Evolutionary conservation across 1,140 invertebrate genomes (phyloP).

Genomic region (Centruroides sculpturatus): DNA sequence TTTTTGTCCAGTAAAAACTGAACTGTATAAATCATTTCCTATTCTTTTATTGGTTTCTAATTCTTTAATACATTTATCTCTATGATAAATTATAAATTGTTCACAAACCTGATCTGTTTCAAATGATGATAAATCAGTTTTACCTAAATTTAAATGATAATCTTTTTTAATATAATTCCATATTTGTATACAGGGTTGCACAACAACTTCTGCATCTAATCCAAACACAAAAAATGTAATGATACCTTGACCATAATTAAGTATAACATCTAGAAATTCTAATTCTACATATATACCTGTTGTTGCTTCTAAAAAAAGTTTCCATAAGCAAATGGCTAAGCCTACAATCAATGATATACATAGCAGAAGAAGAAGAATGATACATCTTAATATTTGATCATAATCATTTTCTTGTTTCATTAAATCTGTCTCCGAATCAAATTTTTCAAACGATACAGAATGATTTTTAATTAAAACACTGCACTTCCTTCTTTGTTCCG

Average conservation of each 20-base stretch:
- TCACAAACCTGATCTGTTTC: slow-evolving; percentile 72
- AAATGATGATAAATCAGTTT: slow-evolving; percentile 14
- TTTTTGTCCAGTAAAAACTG: slow-evolving; percentile 65
- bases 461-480: slow-evolving; percentile 2
- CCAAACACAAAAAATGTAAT: slow-evolving; percentile 70
- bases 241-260: slow-evolving; percentile 76
- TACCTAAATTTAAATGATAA: slow-evolving; percentile 50
- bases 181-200: slow-evolving; percentile 46
- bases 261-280: slow-evolving; percentile 71
- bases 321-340: slow-evolving; percentile 70
- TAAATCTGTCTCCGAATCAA: not conserved
- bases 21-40: slow-evolving; percentile 47
- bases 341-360: slow-evolving; percentile 77
- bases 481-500: slow-evolving; percentile 27
- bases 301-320: slow-evolving; percentile 64
- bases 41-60: slow-evolving; percentile 40
- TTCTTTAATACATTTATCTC: slow-evolving; percentile 58
- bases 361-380: slow-evolving; percentile 64
- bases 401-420: not conserved
- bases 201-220: slow-evolving; percentile 54
- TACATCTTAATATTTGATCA: slow-evolving; percentile 61
- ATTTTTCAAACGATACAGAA: slow-evolving; percentile 14
- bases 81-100: slow-evolving; percentile 71
- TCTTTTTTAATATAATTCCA: slow-evolving; percentile 29
- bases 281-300: slow-evolving; percentile 81